phyloP scores from a whole-genome alignment of 2,113 vertebrate genomes.

The Ammodytes dubius region DNA sequence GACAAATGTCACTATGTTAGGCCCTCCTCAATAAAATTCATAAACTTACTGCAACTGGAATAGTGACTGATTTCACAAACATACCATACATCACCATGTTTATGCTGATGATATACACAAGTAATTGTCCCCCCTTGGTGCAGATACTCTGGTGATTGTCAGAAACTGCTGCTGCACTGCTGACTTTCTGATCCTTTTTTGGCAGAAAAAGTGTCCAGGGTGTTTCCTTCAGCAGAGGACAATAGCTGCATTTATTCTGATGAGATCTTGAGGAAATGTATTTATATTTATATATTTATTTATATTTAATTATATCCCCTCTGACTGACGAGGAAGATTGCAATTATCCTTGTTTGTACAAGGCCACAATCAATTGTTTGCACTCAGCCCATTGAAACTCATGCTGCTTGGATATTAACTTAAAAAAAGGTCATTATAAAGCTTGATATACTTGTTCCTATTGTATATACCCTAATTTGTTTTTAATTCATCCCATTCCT shows the following conservation, averaged over 20 bases:
- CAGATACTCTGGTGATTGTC: neutral
- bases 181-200: neutral
- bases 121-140: neutral
- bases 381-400: neutral
- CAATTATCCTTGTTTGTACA: neutral
- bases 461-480: neutral
- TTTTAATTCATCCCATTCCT: neutral
- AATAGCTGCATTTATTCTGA: neutral
- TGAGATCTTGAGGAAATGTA: neutral
- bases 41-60: neutral
- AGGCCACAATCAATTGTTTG: neutral
- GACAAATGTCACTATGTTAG: too few species aligned
- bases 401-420: neutral
- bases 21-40: neutral
- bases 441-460: neutral
- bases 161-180: neutral
- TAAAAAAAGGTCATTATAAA: neutral
- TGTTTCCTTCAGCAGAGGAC: neutral
- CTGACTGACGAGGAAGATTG: neutral
- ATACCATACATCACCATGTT: neutral
- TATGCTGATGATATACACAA: neutral
- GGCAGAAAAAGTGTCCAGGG: neutral
- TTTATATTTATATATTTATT: too few species aligned
- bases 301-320: too few species aligned
- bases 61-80: slow-evolving; percentile 1